Conservation (phyloP, 1,140 invertebrate genomes). For the Frieseomelitta varia region DNA sequence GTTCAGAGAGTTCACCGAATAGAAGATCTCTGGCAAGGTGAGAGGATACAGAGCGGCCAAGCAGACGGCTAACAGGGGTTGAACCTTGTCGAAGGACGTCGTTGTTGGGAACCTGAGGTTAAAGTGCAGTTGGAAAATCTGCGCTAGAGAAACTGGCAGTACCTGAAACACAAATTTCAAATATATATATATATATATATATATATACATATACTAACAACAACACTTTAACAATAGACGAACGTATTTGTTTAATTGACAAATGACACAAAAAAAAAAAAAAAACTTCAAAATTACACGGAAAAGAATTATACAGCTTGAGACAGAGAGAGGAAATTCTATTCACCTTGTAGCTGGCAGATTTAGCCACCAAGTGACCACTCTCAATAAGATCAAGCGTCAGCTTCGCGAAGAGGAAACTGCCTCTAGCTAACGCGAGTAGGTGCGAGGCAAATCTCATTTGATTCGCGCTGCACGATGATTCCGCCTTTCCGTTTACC, state of each 20-base stretch:
- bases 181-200: no score
- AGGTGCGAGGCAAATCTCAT: slow-evolving; percentile 94
- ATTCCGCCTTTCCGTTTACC: slow-evolving; percentile 86
- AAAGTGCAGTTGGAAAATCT: slow-evolving; percentile 96
- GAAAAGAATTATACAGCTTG: background rate
- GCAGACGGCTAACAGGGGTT: slow-evolving; percentile 93
- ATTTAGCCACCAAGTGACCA: slow-evolving; percentile 96
- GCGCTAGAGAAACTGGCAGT: slow-evolving; percentile 94
- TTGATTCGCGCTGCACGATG: slow-evolving; percentile 83
- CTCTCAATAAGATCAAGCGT: slow-evolving; percentile 96
- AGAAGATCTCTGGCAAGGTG: slow-evolving; percentile 95
- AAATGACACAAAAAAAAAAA: background rate
- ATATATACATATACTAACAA: no score
- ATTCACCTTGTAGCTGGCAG: slow-evolving; percentile 93
- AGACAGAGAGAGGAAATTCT: background rate
- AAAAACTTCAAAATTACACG: no score
- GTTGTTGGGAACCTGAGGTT: slow-evolving; percentile 95
- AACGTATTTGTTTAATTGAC: no score
- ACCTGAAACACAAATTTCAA: slow-evolving; percentile 76
- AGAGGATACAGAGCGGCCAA: slow-evolving; percentile 95
- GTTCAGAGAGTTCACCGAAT: slow-evolving; percentile 94
- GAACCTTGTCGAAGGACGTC: slow-evolving; percentile 94
- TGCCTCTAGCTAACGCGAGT: slow-evolving; percentile 91
- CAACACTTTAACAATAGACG: background rate
- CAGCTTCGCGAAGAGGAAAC: slow-evolving; percentile 95